Evolutionary conservation across 1,140 invertebrate genomes (phyloP).

Genomic region (Drosophila athabasca): DNA sequence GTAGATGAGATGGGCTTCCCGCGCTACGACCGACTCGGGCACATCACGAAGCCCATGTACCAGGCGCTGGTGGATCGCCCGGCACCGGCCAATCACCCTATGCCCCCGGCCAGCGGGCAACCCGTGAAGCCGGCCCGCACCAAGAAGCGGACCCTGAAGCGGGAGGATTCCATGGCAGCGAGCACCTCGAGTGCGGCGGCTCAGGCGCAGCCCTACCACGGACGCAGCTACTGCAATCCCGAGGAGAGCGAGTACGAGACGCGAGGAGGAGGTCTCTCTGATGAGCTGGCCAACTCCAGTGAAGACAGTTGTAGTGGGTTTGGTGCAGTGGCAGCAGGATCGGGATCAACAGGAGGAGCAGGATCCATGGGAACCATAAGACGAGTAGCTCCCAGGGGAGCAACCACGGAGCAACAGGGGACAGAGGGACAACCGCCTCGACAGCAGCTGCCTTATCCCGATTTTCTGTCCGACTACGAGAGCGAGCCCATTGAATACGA

Average conservation of each 20-base stretch:
- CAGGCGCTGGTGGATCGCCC: slow-evolving; percentile 50
- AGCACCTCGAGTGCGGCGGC: slow-evolving; percentile 31
- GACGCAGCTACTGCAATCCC: slow-evolving; percentile 73
- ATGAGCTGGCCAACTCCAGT: slow-evolving; percentile 81
- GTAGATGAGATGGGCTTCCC: slow-evolving; percentile 87
- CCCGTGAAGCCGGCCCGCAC: slow-evolving; percentile 81
- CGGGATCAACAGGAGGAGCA: slow-evolving; percentile 25
- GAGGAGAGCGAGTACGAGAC: slow-evolving; percentile 79
- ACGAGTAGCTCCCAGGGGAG: slow-evolving; percentile 32
- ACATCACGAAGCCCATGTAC: slow-evolving; percentile 83
- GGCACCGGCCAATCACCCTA: slow-evolving; percentile 74
- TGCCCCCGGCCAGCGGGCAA: slow-evolving; percentile 72
- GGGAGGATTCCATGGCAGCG: slow-evolving; percentile 73
- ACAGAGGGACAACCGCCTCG: slow-evolving; percentile 3
- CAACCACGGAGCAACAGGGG: slow-evolving; percentile 1
- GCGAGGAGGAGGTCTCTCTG: slow-evolving; percentile 68
- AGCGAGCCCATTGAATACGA: slow-evolving; percentile 80
- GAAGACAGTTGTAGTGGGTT: slow-evolving; percentile 74
- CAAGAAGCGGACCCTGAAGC: slow-evolving; percentile 75
- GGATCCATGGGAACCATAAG: slow-evolving; percentile 61
- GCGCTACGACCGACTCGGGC: slow-evolving; percentile 85
- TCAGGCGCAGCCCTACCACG: slow-evolving; percentile 64
- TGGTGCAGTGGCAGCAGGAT: slow-evolving; percentile 28
- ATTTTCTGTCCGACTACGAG: slow-evolving; percentile 82
- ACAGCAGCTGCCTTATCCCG: slow-evolving; percentile 76